Conservation (phyloP, 2,888 invertebrate genomes). For the Hirtodrosophila alboralis region DNA sequence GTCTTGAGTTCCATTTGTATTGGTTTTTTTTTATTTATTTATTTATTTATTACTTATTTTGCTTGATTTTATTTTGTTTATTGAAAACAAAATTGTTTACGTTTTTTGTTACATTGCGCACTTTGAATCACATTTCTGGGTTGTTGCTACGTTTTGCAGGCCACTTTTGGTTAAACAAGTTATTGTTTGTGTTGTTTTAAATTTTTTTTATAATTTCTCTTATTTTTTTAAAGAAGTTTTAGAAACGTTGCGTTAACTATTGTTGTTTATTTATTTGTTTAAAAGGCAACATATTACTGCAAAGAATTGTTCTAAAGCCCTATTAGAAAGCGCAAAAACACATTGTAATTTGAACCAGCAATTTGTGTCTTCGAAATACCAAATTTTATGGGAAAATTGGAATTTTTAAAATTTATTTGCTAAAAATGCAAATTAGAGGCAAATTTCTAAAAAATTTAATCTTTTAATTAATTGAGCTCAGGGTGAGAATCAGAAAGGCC, state of each 20-base stretch:
- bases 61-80: slow-evolving; percentile 36
- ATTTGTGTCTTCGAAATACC: no score
- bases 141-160: slow-evolving; percentile 66
- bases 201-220: slow-evolving; percentile 20
- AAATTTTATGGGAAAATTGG: slow-evolving; percentile 42
- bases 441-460: slow-evolving; percentile 26
- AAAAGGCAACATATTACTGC: slow-evolving; percentile 71
- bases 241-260: slow-evolving; percentile 77
- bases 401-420: slow-evolving; percentile 3
- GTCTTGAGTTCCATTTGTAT: slow-evolving; percentile 68
- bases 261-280: slow-evolving; percentile 50
- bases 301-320: slow-evolving; percentile 21
- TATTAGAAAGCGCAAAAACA: slow-evolving; percentile 33
- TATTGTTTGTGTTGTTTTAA: slow-evolving; percentile 20
- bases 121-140: slow-evolving; percentile 73
- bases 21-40: slow-evolving; percentile 9
- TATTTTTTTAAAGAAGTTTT: slow-evolving; percentile 44
- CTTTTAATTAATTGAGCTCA: slow-evolving; percentile 19
- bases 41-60: slow-evolving; percentile 12
- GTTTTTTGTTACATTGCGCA: slow-evolving; percentile 70
- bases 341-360: slow-evolving; percentile 43
- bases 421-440: slow-evolving; percentile 36
- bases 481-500: not conserved
- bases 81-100: slow-evolving; percentile 50
- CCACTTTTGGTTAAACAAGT: slow-evolving; percentile 68